Evolutionary conservation across 2,113 vertebrate genomes (phyloP).

Genomic region (Sturnus vulgaris): DNA sequence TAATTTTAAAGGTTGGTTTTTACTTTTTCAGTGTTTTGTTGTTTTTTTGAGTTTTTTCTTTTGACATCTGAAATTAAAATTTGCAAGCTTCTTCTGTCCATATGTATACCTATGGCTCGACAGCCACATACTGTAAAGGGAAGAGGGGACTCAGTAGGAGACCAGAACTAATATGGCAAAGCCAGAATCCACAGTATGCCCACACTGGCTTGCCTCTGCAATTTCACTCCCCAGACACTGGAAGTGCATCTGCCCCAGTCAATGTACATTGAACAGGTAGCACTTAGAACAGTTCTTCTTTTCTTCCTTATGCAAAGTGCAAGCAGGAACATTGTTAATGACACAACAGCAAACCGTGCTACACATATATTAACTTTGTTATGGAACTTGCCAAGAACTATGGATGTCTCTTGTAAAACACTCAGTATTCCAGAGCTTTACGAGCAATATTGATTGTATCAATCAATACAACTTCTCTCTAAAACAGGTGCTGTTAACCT

Average conservation of each 20-base stretch:
- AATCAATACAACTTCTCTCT: not conserved
- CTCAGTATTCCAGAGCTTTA: not conserved
- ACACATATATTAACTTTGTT: not conserved
- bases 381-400: not conserved
- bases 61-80: not conserved
- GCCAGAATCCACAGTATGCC: not conserved
- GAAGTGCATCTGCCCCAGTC: fast-evolving
- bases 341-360: not conserved
- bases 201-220: not conserved
- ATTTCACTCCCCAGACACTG: not conserved
- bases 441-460: not conserved
- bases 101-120: not conserved
- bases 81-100: not conserved
- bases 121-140: not conserved
- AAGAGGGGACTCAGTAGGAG: not conserved
- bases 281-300: not conserved
- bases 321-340: not conserved
- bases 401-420: not conserved
- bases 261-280: not conserved
- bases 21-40: not conserved
- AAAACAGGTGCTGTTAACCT: not conserved
- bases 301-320: not conserved
- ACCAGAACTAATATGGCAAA: not conserved
- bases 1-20: not conserved
- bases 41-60: not conserved